phyloP scores from a whole-genome alignment of 2,797 vertebrate genomes.

The Notolabrus celidotus region DNA sequence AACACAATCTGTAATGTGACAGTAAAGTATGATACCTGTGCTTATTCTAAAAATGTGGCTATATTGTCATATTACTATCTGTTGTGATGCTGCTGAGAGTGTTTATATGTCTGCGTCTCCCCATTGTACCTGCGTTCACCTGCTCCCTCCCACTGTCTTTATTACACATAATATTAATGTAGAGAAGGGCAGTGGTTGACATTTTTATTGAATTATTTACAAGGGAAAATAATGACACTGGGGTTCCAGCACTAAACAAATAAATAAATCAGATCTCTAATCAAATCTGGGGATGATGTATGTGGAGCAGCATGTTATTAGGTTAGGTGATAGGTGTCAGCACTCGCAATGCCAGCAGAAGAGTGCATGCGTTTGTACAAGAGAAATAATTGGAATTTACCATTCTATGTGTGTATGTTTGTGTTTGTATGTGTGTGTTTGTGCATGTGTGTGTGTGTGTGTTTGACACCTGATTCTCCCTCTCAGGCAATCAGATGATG shows the following conservation, averaged over 20 bases:
- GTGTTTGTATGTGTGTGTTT: background rate
- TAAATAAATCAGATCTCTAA: conserved; percentile 87
- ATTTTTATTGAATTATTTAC: conserved; percentile 88
- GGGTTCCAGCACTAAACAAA: conserved; percentile 82
- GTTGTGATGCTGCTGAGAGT: conserved; percentile 18
- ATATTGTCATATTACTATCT: conserved; percentile 40
- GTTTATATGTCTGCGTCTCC: conserved; percentile 46
- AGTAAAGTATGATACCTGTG: conserved; percentile 33
- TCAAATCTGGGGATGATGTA: conserved; percentile 81
- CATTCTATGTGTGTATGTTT: background rate
- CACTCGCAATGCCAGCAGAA: conserved; percentile 59
- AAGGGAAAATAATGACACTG: conserved; percentile 85
- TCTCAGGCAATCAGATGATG: conserved; percentile 31
- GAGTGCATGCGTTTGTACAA: conserved; percentile 45
- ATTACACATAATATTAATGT: conserved; percentile 83
- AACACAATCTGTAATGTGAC: conserved; percentile 39
- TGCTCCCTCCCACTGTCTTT: conserved; percentile 72
- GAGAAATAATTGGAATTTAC: conserved; percentile 51
- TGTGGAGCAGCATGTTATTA: conserved; percentile 78
- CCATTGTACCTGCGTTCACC: conserved; percentile 63
- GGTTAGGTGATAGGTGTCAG: conserved; percentile 80
- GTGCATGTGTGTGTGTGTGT: conserved; percentile 1
- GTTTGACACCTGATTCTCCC: conserved; percentile 25
- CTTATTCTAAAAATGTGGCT: conserved; percentile 20
- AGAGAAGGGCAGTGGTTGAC: conserved; percentile 71